A percentile compares a stretch with the other conserved stretches of the same genome.
Conservation (phyloP, 2,888 invertebrate genomes). For the Eupelmus urozonus region DNA sequence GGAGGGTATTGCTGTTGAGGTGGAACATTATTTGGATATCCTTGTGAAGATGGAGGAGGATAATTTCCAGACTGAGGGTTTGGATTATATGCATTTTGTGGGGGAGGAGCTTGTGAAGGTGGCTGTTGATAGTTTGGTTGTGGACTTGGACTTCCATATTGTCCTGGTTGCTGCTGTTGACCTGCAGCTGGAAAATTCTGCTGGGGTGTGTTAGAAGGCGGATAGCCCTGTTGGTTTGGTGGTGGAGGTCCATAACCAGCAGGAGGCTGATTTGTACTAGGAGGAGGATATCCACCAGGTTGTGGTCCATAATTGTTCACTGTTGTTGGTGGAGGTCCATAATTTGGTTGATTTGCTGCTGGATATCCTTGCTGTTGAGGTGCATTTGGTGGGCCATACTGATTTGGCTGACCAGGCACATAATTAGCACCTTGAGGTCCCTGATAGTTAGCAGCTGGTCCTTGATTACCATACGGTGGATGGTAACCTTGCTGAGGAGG, state of each 20-base stretch:
- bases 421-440: constrained; percentile 79
- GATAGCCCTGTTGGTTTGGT: constrained; percentile 84
- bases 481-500: constrained; percentile 82
- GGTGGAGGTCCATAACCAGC: constrained; percentile 82
- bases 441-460: constrained; percentile 82
- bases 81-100: constrained; percentile 73
- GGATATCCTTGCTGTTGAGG: constrained; percentile 83
- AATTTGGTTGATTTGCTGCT: constrained; percentile 80
- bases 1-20: constrained; percentile 77
- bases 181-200: constrained; percentile 76
- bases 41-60: constrained; percentile 78
- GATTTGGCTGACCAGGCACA: constrained; percentile 80
- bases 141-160: constrained; percentile 77
- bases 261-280: constrained; percentile 79
- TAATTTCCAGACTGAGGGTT: constrained; percentile 76
- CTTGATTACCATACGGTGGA: constrained; percentile 80
- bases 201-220: constrained; percentile 79
- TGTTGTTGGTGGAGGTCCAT: constrained; percentile 72
- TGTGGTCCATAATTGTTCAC: constrained; percentile 76
- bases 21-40: constrained; percentile 77
- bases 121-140: constrained; percentile 74
- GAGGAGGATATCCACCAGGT: constrained; percentile 81
- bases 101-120: constrained; percentile 67
- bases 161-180: constrained; percentile 73
- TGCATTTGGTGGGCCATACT: constrained; percentile 82